Base-by-base conservation (phyloP, 2,113 vertebrate genomes). In the Catharus fuscescens region DNA sequence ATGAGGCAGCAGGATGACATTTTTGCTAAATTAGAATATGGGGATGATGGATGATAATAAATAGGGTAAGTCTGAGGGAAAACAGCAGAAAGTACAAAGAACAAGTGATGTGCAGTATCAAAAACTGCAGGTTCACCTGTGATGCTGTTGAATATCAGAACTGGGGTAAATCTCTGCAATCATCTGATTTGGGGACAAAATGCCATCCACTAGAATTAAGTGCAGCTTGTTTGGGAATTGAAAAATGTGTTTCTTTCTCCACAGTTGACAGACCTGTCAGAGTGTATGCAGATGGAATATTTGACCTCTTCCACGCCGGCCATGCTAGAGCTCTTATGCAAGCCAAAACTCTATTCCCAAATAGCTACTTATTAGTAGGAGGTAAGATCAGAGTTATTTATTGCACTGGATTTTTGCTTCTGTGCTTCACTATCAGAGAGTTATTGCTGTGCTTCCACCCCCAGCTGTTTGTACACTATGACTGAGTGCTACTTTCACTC, bases 311-410 rank as follows among this genome's bases (percentile, higher is more conserved):
- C 97, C 99, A 99, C 94, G 98, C 99, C 7, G 99, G 99, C 83
- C 99, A 99, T 10, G 99, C 99, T 88, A 98, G 99, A 78, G 99
- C 99, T 80, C 99, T 99, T 95, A 99, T 99, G 99, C 99, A 99
- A 98, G 99, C 99, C 96, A 99, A 99, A 98, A 99, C 99, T 95
- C 98, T 99, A 70, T 99, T 99, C 93, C 99, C 99, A 72, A 99
- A 99, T 97, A 99, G 99, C 96, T 99, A 99, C 97, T 98, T 99
- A 98, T 98, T 99, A 95, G 99, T 99, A 96, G 99, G 99, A 99
- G 99, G 99, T 99, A 98, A 98, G 97, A 95, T 93, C 80, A 85
- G 72, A 86, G n/a, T 88, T 92, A 93, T 76, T 90, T 94, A 77
- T 89, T 92, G 50, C 4, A 4, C 73, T 93, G 45, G 8, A 73